Evolutionary conservation across 2,888 invertebrate species (phyloP).

Genomic region (Notodonta dromedarius): DNA sequence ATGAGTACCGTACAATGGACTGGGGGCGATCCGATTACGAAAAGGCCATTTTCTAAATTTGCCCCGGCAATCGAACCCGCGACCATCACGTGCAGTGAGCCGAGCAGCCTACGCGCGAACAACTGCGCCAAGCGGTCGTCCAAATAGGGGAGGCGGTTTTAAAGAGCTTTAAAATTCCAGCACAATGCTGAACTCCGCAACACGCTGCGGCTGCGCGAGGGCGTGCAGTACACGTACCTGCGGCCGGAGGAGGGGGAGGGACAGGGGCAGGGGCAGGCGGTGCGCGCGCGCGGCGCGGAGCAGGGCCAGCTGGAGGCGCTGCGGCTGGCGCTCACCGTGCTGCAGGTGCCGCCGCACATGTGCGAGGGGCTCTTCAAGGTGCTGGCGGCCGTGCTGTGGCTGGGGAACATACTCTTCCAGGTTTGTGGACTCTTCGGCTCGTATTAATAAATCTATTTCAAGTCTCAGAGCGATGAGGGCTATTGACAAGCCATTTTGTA

Average conservation of each 20-base stretch:
- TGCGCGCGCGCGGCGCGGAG: constrained; percentile 63
- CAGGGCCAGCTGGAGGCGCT: constrained; percentile 90
- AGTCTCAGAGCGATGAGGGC: no score
- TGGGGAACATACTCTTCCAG: constrained; percentile 94
- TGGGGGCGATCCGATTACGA: no score
- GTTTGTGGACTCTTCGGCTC: constrained; percentile 48
- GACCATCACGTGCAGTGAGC: no score
- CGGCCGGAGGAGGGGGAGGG: constrained; percentile 90
- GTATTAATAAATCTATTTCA: no score
- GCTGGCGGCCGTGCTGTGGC: constrained; percentile 94
- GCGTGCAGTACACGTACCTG: constrained; percentile 92
- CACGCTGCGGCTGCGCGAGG: constrained; percentile 89
- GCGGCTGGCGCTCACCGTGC: constrained; percentile 93
- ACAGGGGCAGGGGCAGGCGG: constrained; percentile 87
- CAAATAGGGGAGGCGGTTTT: no score
- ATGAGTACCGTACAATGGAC: no score
- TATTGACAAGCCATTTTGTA: no score
- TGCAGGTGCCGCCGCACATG: constrained; percentile 93
- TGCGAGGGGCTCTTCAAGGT: constrained; percentile 95
- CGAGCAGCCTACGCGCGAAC: no score
- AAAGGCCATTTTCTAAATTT: no score
- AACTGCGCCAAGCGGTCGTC: no score
- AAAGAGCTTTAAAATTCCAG: constrained; percentile 60
- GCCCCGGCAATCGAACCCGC: no score
- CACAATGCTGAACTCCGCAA: constrained; percentile 90